phyloP scores from a whole-genome alignment of 1,140 invertebrate species.

The Apis laboriosa region DNA sequence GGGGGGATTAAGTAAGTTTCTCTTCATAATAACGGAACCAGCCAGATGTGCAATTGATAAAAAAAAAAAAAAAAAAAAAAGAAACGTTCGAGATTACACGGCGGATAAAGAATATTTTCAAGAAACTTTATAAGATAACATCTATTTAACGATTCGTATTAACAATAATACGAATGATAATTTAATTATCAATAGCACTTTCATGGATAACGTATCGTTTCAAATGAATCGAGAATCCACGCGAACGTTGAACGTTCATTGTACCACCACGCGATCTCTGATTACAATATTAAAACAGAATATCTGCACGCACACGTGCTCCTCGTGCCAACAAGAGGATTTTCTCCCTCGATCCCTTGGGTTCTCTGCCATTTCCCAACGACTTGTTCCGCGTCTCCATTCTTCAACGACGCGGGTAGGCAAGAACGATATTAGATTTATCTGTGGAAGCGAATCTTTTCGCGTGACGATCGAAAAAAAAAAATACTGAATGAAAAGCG shows the following conservation, averaged over 20 bases:
- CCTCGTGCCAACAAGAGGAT: constrained; percentile 16
- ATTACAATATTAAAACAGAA: constrained; percentile 48
- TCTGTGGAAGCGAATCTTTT: constrained; percentile 45
- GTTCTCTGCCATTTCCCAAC: constrained; percentile 35
- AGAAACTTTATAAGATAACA: not conserved
- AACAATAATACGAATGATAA: too few species aligned
- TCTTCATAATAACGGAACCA: not conserved
- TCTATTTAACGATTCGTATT: not conserved
- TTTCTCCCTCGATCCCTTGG: constrained; percentile 12
- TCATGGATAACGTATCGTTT: not conserved
- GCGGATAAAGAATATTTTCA: not conserved
- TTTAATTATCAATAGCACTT: not conserved
- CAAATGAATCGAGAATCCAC: not conserved
- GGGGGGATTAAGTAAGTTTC: not conserved
- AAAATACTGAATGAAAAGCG: constrained; percentile 58
- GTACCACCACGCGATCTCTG: not conserved
- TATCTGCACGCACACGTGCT: not conserved
- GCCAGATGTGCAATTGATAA: not conserved
- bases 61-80: too few species aligned
- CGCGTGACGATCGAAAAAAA: constrained; percentile 51
- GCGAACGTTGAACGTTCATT: not conserved
- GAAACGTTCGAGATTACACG: too few species aligned
- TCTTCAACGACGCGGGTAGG: constrained; percentile 44
- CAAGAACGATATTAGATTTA: constrained; percentile 64
- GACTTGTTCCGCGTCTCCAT: constrained; percentile 44